Evolutionary conservation across 1,140 invertebrate species (phyloP).

Genomic region (Chlorops oryzae): DNA sequence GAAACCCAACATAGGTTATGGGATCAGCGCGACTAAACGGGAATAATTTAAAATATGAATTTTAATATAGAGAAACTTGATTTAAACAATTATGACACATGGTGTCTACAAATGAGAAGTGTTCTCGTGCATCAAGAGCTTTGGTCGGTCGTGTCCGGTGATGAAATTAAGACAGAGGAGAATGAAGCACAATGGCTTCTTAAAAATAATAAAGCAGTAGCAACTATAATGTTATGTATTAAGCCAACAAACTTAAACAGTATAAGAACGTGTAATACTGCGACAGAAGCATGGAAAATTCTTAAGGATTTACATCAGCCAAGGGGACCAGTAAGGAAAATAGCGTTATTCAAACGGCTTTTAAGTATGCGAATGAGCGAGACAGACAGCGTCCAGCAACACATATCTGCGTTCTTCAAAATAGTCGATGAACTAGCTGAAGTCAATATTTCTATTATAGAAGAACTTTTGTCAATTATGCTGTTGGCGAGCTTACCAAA

Average conservation of each 20-base stretch:
- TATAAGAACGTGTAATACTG: slow-evolving; percentile 8
- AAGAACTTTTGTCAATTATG: slow-evolving; percentile 15
- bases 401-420: slow-evolving; percentile 5
- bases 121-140: neutral
- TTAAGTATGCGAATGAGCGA: slow-evolving; percentile 7
- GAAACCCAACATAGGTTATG: no score
- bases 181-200: neutral
- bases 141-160: neutral
- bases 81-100: slow-evolving; percentile 9
- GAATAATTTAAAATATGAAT: neutral
- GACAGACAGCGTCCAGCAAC: neutral
- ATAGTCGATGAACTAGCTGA: slow-evolving; percentile 14
- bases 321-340: slow-evolving; percentile 11
- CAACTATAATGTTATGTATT: slow-evolving; percentile 5
- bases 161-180: neutral
- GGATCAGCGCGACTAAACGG: no score
- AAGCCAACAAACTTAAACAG: slow-evolving; percentile 6
- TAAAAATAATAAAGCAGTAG: slow-evolving; percentile 2
- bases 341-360: slow-evolving; percentile 13
- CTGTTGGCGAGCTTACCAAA: slow-evolving; percentile 5
- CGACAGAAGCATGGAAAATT: slow-evolving; percentile 8
- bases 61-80: slow-evolving; percentile 12
- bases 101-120: slow-evolving; percentile 3
- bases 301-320: slow-evolving; percentile 10
- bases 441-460: slow-evolving; percentile 6